Evolutionary conservation across 2,797 vertebrate species (phyloP), one percentile per base, ranked within the genome.

Genomic region (Miichthys miiuy): DNA sequence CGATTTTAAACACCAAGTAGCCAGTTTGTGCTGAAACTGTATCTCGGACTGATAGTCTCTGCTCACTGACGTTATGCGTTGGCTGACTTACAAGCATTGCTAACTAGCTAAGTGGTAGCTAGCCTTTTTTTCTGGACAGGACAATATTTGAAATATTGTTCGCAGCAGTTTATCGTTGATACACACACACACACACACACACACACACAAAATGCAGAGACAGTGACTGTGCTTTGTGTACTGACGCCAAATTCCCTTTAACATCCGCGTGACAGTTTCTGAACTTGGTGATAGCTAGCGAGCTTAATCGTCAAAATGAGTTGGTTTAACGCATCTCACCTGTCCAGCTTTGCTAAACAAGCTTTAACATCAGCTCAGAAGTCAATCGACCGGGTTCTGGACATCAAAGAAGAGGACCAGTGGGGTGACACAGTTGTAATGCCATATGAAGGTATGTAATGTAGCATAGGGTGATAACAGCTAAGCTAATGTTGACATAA

Each of bases 281-380:
- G 51, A 56, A 75, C 23, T 78, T 62, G 20, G 21, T 65, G 57
- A 5, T 62, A 58, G 67, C 77, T 75, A 73, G 54, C 68, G 87
- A 70, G 72, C 70, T 14, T 20, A 13, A 38, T 20, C 18, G 52
- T 34, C 67, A 72, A 72, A 8, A 99, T 99, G 98, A 99, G 98
- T 89, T 99, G 98, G 98, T 99, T 99, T 89, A 99, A 99, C 92
- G 93, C 98, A 23, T 97, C 98, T 41, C 98, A 99, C 72, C 92
- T 99, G 67, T 99, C 98, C 70, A 99, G 93, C 88, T 99, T 99
- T 82, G 98, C 98, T 68, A 99, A 99, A 91, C 98, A 99, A 95
- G 98, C 98, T 76, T 94, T 99, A 87, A 98, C 97, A 48, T 95
- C 96, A 87, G 98, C 98, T 52, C 98, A 99, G 95, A 99, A 99